Percentiles rank a stretch among this genome's conserved stretches.
Conservation (phyloP, 2,888 invertebrate genomes). For the Exocentrus adspersus region DNA sequence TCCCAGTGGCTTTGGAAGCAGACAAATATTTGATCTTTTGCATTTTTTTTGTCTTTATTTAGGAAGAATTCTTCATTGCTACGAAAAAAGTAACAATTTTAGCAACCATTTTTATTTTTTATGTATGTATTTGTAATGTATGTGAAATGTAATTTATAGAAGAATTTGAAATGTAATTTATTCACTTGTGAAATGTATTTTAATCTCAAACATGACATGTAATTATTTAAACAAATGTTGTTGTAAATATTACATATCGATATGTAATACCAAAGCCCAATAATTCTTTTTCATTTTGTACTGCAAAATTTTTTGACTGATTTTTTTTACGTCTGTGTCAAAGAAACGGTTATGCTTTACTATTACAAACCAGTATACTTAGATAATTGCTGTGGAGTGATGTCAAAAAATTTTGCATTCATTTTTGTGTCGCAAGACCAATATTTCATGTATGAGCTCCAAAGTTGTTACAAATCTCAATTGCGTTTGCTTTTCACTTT, state of each 20-base stretch:
- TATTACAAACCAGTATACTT: no score
- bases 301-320: conserved; percentile 61
- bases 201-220: conserved; percentile 52
- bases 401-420: conserved; percentile 60
- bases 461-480: conserved; percentile 53
- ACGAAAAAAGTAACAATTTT: conserved; percentile 43
- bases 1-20: conserved; percentile 56
- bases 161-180: conserved; percentile 48
- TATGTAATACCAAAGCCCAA: conserved; percentile 40
- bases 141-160: conserved; percentile 48
- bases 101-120: conserved; percentile 28
- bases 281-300: conserved; percentile 52
- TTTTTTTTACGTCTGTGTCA: not conserved
- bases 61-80: conserved; percentile 55
- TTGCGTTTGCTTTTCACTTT: conserved; percentile 60
- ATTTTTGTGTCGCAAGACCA: conserved; percentile 34
- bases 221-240: conserved; percentile 49
- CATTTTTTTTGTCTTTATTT: conserved; percentile 59
- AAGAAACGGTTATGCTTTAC: no score
- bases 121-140: conserved; percentile 34
- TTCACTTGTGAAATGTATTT: conserved; percentile 46
- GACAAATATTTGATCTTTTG: conserved; percentile 55
- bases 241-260: conserved; percentile 42
- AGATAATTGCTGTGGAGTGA: not conserved
- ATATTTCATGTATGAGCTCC: conserved; percentile 51